phyloP scores from a whole-genome alignment of 1,140 invertebrate species.

The Drosophila arawakana region DNA sequence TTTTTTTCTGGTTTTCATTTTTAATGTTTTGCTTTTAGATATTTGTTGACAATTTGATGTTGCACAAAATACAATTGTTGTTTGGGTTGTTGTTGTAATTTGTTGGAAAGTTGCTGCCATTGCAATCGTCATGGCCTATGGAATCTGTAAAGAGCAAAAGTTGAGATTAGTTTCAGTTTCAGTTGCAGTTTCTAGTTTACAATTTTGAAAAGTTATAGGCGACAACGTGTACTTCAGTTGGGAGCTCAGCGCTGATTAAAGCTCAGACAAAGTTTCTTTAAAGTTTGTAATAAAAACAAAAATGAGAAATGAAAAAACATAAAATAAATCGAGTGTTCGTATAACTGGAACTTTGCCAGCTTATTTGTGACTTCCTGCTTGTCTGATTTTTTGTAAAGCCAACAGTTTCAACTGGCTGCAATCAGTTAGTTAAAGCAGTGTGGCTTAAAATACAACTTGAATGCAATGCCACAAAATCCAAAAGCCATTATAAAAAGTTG shows the following conservation, averaged over 20 bases:
- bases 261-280: slow-evolving; percentile 7
- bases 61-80: slow-evolving; percentile 84
- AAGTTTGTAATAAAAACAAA: not conserved
- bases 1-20: slow-evolving; percentile 50
- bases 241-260: slow-evolving; percentile 11
- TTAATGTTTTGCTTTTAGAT: slow-evolving; percentile 74
- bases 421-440: slow-evolving; percentile 28
- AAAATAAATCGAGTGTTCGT: not conserved
- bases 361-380: slow-evolving; percentile 21
- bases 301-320: not conserved
- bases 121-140: slow-evolving; percentile 92
- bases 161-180: slow-evolving; percentile 67
- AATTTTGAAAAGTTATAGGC: slow-evolving; percentile 37
- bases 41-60: slow-evolving; percentile 79
- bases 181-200: slow-evolving; percentile 48
- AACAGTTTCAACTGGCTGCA: slow-evolving; percentile 5
- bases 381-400: slow-evolving; percentile 31
- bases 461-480: slow-evolving; percentile 56
- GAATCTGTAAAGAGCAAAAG: slow-evolving; percentile 86
- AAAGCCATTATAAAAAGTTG: slow-evolving; percentile 69
- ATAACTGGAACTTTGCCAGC: slow-evolving; percentile 10
- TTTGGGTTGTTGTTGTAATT: slow-evolving; percentile 77
- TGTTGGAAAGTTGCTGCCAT: slow-evolving; percentile 85
- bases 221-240: slow-evolving; percentile 10
- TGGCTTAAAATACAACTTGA: slow-evolving; percentile 21